phyloP scores from a whole-genome alignment of 30 jellyfish, hydroid and myxozoan species.

The Rhopilema esculentum region DNA sequence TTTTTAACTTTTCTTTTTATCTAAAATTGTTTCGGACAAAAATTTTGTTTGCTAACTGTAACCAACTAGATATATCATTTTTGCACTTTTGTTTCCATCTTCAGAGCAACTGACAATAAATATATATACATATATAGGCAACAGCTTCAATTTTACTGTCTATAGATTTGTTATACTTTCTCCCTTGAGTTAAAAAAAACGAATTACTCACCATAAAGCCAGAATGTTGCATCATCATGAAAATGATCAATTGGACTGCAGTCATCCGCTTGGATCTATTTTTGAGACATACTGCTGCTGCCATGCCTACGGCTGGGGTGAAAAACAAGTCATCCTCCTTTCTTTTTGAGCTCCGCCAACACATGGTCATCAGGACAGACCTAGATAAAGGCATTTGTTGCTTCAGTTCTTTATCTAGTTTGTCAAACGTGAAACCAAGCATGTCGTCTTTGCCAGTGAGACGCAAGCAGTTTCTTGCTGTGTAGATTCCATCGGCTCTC shows the following conservation, averaged over 20 bases:
- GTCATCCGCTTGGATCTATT: constrained; percentile 35
- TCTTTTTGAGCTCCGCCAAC: constrained; percentile 18
- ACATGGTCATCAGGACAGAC: constrained; percentile 18
- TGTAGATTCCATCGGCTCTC: neutral
- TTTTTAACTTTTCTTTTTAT: neutral
- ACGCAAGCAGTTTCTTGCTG: constrained; percentile 14
- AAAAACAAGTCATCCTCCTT: constrained; percentile 7
- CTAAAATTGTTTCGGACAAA: neutral
- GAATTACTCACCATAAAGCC: constrained; percentile 25
- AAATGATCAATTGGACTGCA: constrained; percentile 20
- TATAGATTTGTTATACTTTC: constrained; percentile 1
- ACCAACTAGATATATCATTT: neutral
- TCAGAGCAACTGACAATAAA: neutral
- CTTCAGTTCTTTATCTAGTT: constrained; percentile 12
- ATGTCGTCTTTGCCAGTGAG: constrained; percentile 28
- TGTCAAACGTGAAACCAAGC: constrained; percentile 29
- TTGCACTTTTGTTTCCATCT: neutral
- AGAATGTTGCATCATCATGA: constrained; percentile 33
- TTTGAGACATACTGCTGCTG: constrained; percentile 46
- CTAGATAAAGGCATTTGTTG: neutral
- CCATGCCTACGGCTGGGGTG: constrained; percentile 22
- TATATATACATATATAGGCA: constrained; percentile 3
- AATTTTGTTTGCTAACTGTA: neutral
- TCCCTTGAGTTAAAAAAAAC: constrained; percentile 14
- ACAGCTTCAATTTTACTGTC: neutral